A percentile compares a stretch with the other conserved stretches of the same genome.
Evolutionary conservation across 1,140 invertebrate species (phyloP).

Genomic region (Anagrus nilaparvatae): DNA sequence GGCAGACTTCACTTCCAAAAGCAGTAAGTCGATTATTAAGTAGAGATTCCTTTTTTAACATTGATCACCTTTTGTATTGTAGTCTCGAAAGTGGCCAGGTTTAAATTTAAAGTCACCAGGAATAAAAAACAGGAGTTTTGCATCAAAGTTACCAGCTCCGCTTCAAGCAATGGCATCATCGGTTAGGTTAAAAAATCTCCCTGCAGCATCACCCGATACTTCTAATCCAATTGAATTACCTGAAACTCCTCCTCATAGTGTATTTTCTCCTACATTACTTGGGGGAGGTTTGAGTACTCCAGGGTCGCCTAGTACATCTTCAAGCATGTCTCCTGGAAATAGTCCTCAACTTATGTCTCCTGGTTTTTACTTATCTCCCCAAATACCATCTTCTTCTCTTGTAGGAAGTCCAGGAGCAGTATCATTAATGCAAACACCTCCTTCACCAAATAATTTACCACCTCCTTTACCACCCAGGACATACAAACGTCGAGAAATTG

Average conservation of each 20-base stretch:
- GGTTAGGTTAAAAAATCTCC: conserved; percentile 35
- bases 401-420: conserved; percentile 41
- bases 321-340: conserved; percentile 34
- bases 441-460: conserved; percentile 39
- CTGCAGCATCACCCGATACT: conserved; percentile 27
- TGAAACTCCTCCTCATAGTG: conserved; percentile 39
- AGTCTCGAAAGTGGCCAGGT: conserved; percentile 79
- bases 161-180: conserved; percentile 39
- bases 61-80: conserved; percentile 21
- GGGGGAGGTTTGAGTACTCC: conserved; percentile 32
- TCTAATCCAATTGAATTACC: conserved; percentile 29
- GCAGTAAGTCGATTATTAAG: conserved; percentile 59
- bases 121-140: conserved; percentile 64
- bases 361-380: conserved; percentile 24
- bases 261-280: conserved; percentile 36
- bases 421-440: conserved; percentile 37
- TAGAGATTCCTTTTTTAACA: conserved; percentile 19
- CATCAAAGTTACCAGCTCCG: conserved; percentile 40
- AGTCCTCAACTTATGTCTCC: conserved; percentile 38
- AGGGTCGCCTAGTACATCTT: conserved; percentile 34
- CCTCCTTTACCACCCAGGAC: conserved; percentile 50
- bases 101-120: conserved; percentile 82
- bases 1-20: conserved; percentile 65
- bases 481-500: conserved; percentile 47
- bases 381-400: conserved; percentile 21